Percentiles rank a stretch among this genome's conserved stretches.
Conservation (phyloP, 2,797 vertebrate species). For the Mycteria americana region DNA sequence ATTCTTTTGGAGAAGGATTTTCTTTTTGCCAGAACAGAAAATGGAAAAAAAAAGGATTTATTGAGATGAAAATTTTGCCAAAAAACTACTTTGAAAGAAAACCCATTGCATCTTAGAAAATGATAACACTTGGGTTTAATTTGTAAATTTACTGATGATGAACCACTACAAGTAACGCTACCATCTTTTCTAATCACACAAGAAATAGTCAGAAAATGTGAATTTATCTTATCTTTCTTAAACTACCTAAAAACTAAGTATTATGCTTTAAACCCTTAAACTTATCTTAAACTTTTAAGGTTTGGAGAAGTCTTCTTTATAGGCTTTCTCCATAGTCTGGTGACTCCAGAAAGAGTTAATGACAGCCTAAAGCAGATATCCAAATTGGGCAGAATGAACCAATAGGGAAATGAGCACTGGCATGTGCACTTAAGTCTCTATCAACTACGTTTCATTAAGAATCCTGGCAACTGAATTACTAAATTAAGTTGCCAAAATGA, state of each 20-base stretch:
- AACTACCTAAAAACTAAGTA: neutral
- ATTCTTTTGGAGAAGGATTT: neutral
- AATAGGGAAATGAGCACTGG: neutral
- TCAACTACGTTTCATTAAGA: neutral
- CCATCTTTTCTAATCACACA: neutral
- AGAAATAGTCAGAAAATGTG: neutral
- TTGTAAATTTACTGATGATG: neutral
- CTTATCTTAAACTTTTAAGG: neutral
- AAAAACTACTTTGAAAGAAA: neutral
- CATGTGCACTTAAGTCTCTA: neutral
- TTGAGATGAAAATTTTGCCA: neutral
- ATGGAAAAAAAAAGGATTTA: neutral
- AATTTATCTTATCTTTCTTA: neutral
- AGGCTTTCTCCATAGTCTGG: neutral
- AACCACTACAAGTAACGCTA: neutral
- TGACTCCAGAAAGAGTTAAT: neutral
- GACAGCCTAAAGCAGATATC: neutral
- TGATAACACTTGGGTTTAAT: neutral
- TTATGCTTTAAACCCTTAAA: neutral
- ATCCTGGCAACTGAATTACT: neutral
- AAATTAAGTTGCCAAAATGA: neutral
- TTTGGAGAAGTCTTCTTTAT: neutral
- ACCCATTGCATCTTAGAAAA: neutral
- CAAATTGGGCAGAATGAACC: neutral
- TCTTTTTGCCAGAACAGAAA: neutral